Percentiles rank a stretch among this genome's conserved stretches.
These are phyloP conservation scores for Cyanistes caeruleus DNA, from an alignment of 2,113 vertebrate genomes.

Conservation along the genomic window DNA sequence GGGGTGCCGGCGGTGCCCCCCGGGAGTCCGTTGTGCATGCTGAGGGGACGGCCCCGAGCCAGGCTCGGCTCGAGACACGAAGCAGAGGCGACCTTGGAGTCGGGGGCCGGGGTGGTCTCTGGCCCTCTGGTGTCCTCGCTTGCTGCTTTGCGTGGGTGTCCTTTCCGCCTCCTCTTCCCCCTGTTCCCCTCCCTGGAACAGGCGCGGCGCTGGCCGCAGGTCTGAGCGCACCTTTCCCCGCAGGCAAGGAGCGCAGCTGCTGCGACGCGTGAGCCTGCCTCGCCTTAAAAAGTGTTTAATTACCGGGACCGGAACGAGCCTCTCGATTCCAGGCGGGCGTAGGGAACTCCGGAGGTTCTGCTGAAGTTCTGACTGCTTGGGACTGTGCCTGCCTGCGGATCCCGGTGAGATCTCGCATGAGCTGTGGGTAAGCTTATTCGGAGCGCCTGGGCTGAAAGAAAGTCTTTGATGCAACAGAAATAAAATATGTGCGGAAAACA, in stretches of 20 bases:
- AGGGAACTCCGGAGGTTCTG: not conserved
- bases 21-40: not conserved
- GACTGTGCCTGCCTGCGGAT: not conserved
- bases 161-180: not conserved
- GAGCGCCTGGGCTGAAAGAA: not conserved
- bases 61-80: not conserved
- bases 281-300: not conserved
- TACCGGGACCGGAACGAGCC: not conserved
- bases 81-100: not conserved
- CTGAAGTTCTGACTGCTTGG: not conserved
- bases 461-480: not conserved
- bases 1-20: not conserved
- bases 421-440: not conserved
- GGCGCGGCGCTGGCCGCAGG: not conserved
- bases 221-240: not conserved
- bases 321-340: fast-evolving
- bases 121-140: not conserved
- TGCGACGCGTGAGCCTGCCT: not conserved
- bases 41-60: not conserved
- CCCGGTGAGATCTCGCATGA: not conserved
- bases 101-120: not conserved
- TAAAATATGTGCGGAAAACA: not conserved
- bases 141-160: not conserved
- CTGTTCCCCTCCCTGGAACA: not conserved
- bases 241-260: not conserved